Evolutionary conservation across 2,888 invertebrate genomes (phyloP), one percentile per base, ranked within the genome.

Genomic region (Scaptomyza polygonia): DNA sequence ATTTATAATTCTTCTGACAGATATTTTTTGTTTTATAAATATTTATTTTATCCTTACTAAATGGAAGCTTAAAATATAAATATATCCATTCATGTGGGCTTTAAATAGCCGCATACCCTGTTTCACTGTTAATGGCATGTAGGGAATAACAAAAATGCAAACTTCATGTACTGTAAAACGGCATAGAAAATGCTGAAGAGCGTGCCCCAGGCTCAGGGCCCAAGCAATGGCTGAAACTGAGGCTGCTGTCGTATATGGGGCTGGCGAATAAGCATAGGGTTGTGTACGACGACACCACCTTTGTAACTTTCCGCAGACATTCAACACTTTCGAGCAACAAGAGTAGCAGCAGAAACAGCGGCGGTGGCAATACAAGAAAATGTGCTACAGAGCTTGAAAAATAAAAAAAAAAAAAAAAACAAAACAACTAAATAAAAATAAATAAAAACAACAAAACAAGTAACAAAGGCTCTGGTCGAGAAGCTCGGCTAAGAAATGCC

Each of bases 231-330:
- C 54, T 52, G 57, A 25, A 57, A 55, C 54, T 45, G 45, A 48
- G 57, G 36, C 54, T 39, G 34, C 16, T 14, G 34, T n/a, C n/a
- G n/a, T 34, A 3, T 16, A 49, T 47, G 54, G 47, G 25, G 57
- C 40, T 48, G 27, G 21, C 18, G 43, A 21, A 58, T 18, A 16
- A 25, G 44, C 55, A 11, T 43, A 42, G 29, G 27, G 52, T 14
- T 43, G 45, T 27, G 36, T 45, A 67, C 74, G 63, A 64, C 79
- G 67, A 72, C 79, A 74, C 64, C 81, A 79, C 74, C 78, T 80
- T 77, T 81, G 77, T 77, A 81, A 79, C 79, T 81, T 80, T 79
- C 69, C 81, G 77, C 80, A 80, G 81, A 80, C 81, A 79, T 80
- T 79, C 81, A 81, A 79, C 80, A 81, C 77, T 81, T 79, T 76